A percentile compares a stretch with the other conserved stretches of the same genome.
phyloP scores from a whole-genome alignment of 2,888 invertebrate genomes.

The Eupithecia inturbata region DNA sequence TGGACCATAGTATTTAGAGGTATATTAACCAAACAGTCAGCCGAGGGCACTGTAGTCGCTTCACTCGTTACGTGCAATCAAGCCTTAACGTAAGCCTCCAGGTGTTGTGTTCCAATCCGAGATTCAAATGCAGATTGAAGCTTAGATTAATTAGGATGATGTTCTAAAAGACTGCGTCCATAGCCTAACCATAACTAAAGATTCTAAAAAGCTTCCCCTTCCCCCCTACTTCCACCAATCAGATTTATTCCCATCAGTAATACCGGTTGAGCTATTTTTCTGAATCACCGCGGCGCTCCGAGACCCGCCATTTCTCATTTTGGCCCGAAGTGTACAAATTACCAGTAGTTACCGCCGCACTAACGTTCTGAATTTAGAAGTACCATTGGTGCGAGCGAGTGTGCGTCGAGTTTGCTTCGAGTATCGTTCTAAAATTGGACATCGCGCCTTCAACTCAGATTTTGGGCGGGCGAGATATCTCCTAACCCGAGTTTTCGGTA shows the following conservation, averaged over 20 bases:
- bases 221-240: conserved; percentile 17
- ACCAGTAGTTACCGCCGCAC: conserved; percentile 62
- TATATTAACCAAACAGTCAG: no score
- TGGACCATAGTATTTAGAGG: no score
- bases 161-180: not conserved
- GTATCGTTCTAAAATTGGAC: not conserved
- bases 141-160: not conserved
- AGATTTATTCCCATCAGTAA: conserved; percentile 35
- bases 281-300: conserved; percentile 53
- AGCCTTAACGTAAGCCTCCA: no score
- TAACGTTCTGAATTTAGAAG: conserved; percentile 53
- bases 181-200: not conserved
- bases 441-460: not conserved
- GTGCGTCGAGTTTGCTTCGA: not conserved
- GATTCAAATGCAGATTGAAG: not conserved
- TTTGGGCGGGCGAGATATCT: not conserved
- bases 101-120: no score
- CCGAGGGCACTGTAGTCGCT: no score
- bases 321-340: conserved; percentile 67
- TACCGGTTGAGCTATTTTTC: conserved; percentile 63
- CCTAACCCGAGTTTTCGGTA: not conserved
- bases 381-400: conserved; percentile 42
- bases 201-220: not conserved
- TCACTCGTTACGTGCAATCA: no score
- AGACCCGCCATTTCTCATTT: conserved; percentile 65